These are phyloP conservation scores for Trichonephila inaurata DNA, from an alignment of 1,140 invertebrate genomes.

Conservation along the genomic window DNA sequence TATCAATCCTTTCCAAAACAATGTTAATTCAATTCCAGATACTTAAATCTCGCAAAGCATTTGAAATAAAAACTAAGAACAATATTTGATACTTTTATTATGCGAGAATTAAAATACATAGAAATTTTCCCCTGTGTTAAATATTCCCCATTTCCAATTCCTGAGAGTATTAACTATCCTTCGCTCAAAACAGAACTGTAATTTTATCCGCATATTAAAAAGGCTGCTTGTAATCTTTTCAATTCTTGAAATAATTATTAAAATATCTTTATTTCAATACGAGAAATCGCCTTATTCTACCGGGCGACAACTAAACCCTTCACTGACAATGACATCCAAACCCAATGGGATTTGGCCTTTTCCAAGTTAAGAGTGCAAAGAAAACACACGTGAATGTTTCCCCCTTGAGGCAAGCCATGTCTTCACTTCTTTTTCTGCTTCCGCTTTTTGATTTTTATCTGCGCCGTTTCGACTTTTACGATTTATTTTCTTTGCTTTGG, in stretches of 20 bases:
- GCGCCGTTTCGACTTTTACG: background rate
- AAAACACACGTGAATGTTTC: conserved; percentile 54
- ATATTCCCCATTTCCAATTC: too few species aligned
- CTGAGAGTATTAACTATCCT: too few species aligned
- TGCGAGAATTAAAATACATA: too few species aligned
- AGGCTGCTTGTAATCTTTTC: background rate
- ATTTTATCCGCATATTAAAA: too few species aligned
- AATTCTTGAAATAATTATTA: background rate
- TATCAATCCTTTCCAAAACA: too few species aligned
- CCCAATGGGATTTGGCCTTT: background rate
- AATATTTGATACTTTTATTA: too few species aligned
- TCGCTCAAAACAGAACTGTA: too few species aligned
- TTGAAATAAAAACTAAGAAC: too few species aligned
- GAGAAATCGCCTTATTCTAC: background rate
- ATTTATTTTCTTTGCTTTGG: conserved; percentile 43
- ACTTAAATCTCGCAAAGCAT: too few species aligned
- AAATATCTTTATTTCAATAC: background rate
- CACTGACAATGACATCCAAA: background rate
- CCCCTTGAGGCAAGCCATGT: background rate
- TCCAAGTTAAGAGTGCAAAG: conserved; percentile 16
- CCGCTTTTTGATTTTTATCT: conserved; percentile 44
- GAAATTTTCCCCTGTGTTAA: too few species aligned
- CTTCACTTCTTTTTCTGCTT: background rate
- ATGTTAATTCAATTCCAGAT: too few species aligned
- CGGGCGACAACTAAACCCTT: background rate